Percentiles rank a stretch among this genome's conserved stretches.
Evolutionary conservation across 2,113 vertebrate species (phyloP).

Genomic region (Dromas ardeola): DNA sequence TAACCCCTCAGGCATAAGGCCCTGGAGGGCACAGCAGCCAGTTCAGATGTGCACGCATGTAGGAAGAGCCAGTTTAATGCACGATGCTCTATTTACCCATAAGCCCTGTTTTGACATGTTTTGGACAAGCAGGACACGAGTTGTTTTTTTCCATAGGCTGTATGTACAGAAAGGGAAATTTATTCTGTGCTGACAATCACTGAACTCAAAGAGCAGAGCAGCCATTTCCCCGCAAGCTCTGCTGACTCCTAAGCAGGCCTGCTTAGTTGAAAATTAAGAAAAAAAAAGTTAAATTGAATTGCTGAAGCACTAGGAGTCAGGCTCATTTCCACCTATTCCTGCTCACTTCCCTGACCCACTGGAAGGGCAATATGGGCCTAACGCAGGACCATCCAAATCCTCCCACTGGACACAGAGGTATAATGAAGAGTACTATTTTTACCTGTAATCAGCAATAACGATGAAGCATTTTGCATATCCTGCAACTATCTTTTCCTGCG

Average conservation of each 20-base stretch:
- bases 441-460: slow-evolving; percentile 98
- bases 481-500: slow-evolving; percentile 97
- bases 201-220: background rate
- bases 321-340: background rate
- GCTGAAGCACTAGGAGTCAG: background rate
- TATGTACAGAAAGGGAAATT: background rate
- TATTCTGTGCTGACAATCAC: background rate
- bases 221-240: background rate
- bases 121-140: background rate
- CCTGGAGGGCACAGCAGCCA: background rate
- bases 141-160: background rate
- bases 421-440: background rate
- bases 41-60: accelerated
- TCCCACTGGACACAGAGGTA: background rate
- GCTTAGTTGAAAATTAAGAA: background rate
- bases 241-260: background rate
- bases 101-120: background rate
- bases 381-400: background rate
- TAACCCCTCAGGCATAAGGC: background rate
- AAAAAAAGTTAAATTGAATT: background rate
- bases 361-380: background rate
- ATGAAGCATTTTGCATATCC: slow-evolving; percentile 92
- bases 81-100: background rate
- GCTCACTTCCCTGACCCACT: background rate
- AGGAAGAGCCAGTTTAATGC: background rate